Base-by-base conservation (phyloP, 1,140 invertebrate genomes). In the Meloidogyne chitwoodi region DNA sequence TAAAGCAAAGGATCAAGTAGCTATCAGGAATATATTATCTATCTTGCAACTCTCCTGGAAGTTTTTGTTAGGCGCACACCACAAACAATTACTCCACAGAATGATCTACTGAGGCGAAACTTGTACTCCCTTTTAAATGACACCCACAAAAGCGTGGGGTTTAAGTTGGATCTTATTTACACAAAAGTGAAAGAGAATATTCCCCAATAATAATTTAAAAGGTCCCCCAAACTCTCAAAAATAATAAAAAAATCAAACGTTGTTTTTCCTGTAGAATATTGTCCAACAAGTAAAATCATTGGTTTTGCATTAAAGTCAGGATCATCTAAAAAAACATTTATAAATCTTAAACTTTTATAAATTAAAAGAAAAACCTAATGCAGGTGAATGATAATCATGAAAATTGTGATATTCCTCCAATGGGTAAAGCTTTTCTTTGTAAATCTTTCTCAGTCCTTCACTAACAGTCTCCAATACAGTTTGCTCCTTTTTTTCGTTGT, bases 251-350 rank as follows among this genome's bases (percentile, higher is more conserved):
- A 63, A 63, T 10, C 34, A 86, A 98, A 98, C 0, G 95, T 98
- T 0, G 96, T 98, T 90, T 99, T 99, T 79, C 96, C 96, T 2
- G 96, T 98, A 0, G 96, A 98, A 88, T 99, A 99, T 87, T 98
- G 96, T 0, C 96, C 96, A 62, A 99, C 94, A 1, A 99, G 89
- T 48, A 98, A 88, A 73, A 98, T 96, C 94, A 98, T 97, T 0
- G 97, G 97, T 87, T 98, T 98, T 0, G 95, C 95, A 90, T 98
- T 94, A 88, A 99, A 99, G 88, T 99, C 96, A 0, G 96, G 93
- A 88, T 99, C 96, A 87, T 98, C 94, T 78, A 31, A 24, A 78
- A 79, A 16, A 24, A 31, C 6, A 3, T 31, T 31, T 8, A 41
- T 16, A 44, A 75, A 63, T 22, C n/a, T 2, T 24, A 27, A 38